Conservation (phyloP, 2,888 invertebrate species). For the Hydroisotoma schaefferi region DNA sequence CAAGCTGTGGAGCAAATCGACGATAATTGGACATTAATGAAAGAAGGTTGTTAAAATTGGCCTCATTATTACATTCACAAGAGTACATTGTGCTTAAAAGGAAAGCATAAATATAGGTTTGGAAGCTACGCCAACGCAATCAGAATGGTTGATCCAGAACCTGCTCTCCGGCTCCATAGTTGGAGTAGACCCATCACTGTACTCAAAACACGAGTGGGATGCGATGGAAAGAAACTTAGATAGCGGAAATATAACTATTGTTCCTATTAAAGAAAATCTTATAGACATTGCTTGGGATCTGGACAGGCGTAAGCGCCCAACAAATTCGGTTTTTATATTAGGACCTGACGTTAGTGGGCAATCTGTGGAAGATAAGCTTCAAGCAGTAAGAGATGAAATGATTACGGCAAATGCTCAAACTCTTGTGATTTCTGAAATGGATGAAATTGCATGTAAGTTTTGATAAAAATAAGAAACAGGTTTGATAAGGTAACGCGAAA, state of each 20-base stretch:
- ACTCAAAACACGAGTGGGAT: conserved; percentile 64
- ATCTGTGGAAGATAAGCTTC: conserved; percentile 63
- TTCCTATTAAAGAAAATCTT: conserved; percentile 66
- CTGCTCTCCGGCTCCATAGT: conserved; percentile 64
- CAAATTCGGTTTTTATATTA: conserved; percentile 59
- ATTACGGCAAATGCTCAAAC: conserved; percentile 62
- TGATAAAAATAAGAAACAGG: neutral
- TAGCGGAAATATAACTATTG: conserved; percentile 62
- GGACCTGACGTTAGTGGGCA: conserved; percentile 61
- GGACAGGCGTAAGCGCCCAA: conserved; percentile 58
- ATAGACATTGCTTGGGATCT: conserved; percentile 66
- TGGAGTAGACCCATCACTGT: conserved; percentile 73
- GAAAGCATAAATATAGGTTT: conserved; percentile 54
- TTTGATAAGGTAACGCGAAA: neutral
- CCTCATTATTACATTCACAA: neutral
- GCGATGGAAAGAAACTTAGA: conserved; percentile 60
- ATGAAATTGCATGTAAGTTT: conserved; percentile 76
- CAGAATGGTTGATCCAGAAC: conserved; percentile 67
- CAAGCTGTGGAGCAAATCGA: conserved; percentile 34
- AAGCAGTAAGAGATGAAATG: conserved; percentile 64
- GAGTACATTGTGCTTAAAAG: neutral
- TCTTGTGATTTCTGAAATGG: conserved; percentile 71
- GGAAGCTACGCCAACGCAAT: conserved; percentile 62
- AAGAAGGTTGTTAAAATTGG: conserved; percentile 59
- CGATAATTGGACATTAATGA: conserved; percentile 81